Evolutionary conservation across 2,113 vertebrate species (phyloP), one percentile per base, ranked within the genome.

Genomic region (Microtus richardsoni): DNA sequence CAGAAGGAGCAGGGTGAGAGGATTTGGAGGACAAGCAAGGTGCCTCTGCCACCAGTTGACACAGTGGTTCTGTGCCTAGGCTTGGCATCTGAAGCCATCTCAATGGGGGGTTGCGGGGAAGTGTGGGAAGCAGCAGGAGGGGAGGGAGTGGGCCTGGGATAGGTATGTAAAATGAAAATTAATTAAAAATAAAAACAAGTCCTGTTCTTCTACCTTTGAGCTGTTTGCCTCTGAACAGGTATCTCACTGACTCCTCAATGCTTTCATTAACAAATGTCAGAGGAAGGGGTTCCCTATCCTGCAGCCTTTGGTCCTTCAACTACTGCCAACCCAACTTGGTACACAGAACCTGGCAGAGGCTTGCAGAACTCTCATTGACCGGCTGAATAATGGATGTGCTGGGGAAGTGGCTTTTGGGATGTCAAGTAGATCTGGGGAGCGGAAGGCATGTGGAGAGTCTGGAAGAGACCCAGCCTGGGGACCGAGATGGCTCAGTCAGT

Each of bases 1-100:
- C 0, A 0, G 12, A 16, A 60, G 71, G 21, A 8, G 19, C 3
- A 6, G 33, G 28, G 64, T 12, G 2, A 7, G 11, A 39, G 2
- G 44, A 49, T 49, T 5, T 47, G 26, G 71, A 28, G 28, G 54
- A n/a, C 33, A 70, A 49, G 71, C 1, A 60, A 77, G 52, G 82
- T 30, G 47, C 33, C 21, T 39, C 39, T 49, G 75, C 36, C 75
- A 44, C 8, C 73, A 33, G n/a, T 22, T 28, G 41, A 22, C 28
- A 39, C 22, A 22, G 22, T 1, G 16, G 24, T 52, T 14, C 0
- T 2, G 41, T 4, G 22, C 17, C 88, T 3, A 16, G 47, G 44
- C n/a, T 21, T 33, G 17, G 24, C 68, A 49, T 83, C 71, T 84
- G 16, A 8, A 33, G 71, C 16, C 44, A 58, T 17, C 6, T 58